These are phyloP conservation scores for Carterocephalus palaemon DNA, from an alignment of 2,888 invertebrate species.

Conservation along the genomic window DNA sequence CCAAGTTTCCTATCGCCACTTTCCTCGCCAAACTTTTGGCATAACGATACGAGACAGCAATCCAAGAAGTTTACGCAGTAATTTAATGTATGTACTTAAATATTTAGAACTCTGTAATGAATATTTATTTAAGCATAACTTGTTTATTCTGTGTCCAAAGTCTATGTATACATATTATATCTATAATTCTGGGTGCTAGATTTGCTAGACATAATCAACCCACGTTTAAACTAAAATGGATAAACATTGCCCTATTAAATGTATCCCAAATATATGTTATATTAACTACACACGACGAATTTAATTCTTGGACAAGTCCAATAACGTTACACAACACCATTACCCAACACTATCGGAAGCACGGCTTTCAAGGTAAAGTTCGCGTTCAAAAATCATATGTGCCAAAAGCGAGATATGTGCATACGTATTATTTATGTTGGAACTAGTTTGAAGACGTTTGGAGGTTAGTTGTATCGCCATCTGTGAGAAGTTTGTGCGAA, in stretches of 20 bases:
- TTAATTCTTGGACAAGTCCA: slow-evolving; percentile 1
- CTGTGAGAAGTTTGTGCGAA: no score
- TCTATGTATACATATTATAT: not conserved
- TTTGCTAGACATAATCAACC: no score
- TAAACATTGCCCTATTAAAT: no score
- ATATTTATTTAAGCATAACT: not conserved
- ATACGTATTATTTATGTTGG: not conserved
- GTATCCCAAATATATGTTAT: no score
- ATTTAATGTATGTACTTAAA: slow-evolving; percentile 1
- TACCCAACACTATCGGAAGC: slow-evolving; percentile 2
- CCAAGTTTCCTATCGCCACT: slow-evolving; percentile 8
- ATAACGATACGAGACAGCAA: slow-evolving; percentile 9
- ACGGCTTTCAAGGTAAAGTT: slow-evolving; percentile 19
- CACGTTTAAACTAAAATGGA: no score
- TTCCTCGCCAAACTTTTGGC: slow-evolving; percentile 14
- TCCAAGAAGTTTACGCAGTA: slow-evolving; percentile 15
- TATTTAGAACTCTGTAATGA: slow-evolving; percentile 3
- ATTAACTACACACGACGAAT: no score
- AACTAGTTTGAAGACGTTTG: not conserved
- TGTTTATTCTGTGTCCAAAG: not conserved
- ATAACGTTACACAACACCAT: slow-evolving; percentile 7
- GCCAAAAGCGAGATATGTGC: slow-evolving; percentile 12
- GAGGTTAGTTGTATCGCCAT: slow-evolving; percentile 5
- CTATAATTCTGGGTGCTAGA: no score
- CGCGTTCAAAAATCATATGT: slow-evolving; percentile 9